A percentile compares a stretch with the other conserved stretches of the same genome.
Evolutionary conservation across 2,797 vertebrate species (phyloP).

Genomic region (Dendrocincla fuliginosa): DNA sequence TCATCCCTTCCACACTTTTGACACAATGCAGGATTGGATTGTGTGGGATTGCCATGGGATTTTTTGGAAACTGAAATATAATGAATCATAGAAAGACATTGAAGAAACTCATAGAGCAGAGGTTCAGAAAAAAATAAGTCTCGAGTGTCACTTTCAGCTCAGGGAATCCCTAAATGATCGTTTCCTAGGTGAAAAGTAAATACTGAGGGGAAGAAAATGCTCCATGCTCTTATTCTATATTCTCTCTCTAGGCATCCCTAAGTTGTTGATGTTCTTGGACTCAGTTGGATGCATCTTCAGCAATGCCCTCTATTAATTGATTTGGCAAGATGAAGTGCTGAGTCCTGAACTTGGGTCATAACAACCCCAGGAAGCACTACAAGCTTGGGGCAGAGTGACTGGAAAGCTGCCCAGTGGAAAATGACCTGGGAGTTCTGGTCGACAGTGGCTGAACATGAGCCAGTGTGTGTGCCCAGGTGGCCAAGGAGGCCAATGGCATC

Average conservation of each 20-base stretch:
- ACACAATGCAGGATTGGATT: background rate
- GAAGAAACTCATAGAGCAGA: background rate
- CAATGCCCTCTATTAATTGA: background rate
- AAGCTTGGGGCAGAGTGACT: background rate
- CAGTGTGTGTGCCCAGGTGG: background rate
- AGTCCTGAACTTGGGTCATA: background rate
- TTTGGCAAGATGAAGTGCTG: fast-evolving
- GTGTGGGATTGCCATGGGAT: background rate
- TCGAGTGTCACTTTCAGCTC: background rate
- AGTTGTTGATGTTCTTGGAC: background rate
- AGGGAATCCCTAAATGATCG: background rate
- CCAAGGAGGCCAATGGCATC: background rate
- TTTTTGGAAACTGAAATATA: background rate
- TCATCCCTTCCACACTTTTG: background rate
- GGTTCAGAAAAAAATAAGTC: background rate
- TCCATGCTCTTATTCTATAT: background rate
- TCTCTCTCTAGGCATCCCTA: background rate
- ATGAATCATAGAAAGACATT: background rate
- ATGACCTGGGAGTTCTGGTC: no score
- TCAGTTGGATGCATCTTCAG: background rate
- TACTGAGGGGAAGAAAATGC: background rate
- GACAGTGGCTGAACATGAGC: fast-evolving
- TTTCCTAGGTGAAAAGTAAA: background rate
- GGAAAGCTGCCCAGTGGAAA: background rate
- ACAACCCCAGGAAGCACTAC: background rate